Conservation (phyloP, 35 echinoderm and acorn worm genomes). For the Hemicentrotus pulcherrimus region DNA sequence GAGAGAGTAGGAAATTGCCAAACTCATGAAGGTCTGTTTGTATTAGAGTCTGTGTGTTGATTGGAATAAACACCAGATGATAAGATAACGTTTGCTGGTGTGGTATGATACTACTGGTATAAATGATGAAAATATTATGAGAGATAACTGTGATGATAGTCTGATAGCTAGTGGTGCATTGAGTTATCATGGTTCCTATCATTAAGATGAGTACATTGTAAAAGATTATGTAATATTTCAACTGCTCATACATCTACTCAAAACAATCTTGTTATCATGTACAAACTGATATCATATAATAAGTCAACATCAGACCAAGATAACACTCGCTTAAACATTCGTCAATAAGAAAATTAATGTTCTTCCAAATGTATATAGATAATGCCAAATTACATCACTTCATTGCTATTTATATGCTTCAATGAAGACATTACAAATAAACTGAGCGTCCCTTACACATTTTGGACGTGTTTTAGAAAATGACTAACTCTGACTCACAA, state of each 20-base stretch:
- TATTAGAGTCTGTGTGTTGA: constrained; percentile 11
- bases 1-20: not conserved
- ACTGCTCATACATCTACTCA: not conserved
- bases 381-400: not conserved
- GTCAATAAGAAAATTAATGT: not conserved
- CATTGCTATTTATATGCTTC: not conserved
- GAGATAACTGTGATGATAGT: constrained; percentile 12
- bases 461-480: not conserved
- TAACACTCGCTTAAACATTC: not conserved
- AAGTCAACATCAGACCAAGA: not conserved
- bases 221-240: not conserved
- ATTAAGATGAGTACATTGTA: no score
- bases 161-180: not conserved
- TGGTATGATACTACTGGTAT: no score
- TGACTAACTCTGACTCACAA: constrained; percentile 1
- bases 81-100: constrained; percentile 3
- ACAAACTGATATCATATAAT: not conserved
- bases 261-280: not conserved
- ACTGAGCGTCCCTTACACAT: not conserved
- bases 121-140: not conserved
- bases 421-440: not conserved
- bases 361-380: not conserved
- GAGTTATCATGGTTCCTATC: not conserved
- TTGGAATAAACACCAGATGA: not conserved
- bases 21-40: not conserved